Evolutionary conservation across 2,113 vertebrate species (phyloP), one percentile per base, ranked within the genome.

Genomic region (Mixornis gularis): DNA sequence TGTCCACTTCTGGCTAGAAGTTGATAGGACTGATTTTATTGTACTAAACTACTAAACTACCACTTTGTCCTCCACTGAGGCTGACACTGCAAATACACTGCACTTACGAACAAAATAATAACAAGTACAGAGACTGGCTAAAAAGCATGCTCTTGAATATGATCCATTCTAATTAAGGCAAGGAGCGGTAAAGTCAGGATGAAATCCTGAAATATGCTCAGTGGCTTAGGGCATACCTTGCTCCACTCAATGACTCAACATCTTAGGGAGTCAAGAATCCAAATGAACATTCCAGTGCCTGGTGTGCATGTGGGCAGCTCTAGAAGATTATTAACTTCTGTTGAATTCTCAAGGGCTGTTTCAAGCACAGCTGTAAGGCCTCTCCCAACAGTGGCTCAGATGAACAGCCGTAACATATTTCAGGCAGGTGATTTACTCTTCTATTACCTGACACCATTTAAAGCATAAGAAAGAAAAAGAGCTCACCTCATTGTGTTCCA

Each of bases 401-500:
- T 20, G 52, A 83, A 52, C 30, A 74, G 44, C 38, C 36, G 1
- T 14, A 40, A 56, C 52, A 17, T 4, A 53, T 13, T 46, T 58
- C 17, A 51, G n/a, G 19, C 38, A 53, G n/a, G 22, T 52, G 29
- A 76, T 40, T 55, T 46, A 24, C 52, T 55, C 34, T 51, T 58
- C 32, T 10, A 36, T 20, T 41, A 51, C 25, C 51, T 20, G 13
- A 21, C 17, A 27, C 25, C 12, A 63, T 25, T 41, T 17, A 85
- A 65, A 90, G 62, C 27, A 13, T 0, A 0, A 40, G n/a, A 38
- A 58, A 58, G 64, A 53, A 20, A 10, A 13, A 38, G 17, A 49
- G 38, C 41, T 93, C 53, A 99, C 99, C 99, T 99, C 99, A 15
- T 99, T 99, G 98, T 99, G 99, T 87, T 99, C 99, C 96, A 99